Conservation (phyloP, 2,888 invertebrate genomes). For the Cataglyphis altisquamis region DNA sequence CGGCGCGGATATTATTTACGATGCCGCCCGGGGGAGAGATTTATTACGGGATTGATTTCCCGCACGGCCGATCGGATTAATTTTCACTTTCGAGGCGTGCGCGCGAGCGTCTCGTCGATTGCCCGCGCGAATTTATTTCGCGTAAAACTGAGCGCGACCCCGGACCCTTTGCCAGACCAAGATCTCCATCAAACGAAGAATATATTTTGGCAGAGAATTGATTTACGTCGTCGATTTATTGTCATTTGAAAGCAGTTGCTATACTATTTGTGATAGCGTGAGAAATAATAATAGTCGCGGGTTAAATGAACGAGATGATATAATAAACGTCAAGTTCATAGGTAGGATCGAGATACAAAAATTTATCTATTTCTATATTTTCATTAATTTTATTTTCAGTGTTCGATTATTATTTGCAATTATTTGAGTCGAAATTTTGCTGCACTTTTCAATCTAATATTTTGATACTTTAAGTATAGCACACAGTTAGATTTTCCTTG, state of each 20-base stretch:
- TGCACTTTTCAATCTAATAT: neutral
- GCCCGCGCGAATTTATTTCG: conserved; percentile 36
- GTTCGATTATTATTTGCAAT: neutral
- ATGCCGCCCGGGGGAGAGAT: conserved; percentile 67
- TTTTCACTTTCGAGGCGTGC: conserved; percentile 71
- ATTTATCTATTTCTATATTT: neutral
- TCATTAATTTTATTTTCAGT: neutral
- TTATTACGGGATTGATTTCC: conserved; percentile 79
- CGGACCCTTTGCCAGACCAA: neutral
- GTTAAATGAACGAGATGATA: neutral
- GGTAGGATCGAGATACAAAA: neutral
- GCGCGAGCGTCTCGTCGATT: neutral
- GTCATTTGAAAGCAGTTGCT: neutral
- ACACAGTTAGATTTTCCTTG: neutral
- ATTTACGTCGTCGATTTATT: conserved; percentile 3
- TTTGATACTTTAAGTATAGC: neutral
- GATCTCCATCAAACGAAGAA: neutral
- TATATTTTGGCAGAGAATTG: neutral
- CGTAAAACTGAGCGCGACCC: neutral
- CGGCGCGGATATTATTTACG: conserved; percentile 64
- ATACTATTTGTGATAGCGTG: neutral
- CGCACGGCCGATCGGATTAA: conserved; percentile 77
- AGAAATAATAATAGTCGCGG: neutral
- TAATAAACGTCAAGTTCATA: neutral
- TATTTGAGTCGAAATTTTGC: neutral